phyloP scores from a whole-genome alignment of 2,888 invertebrate species.

The Hyalella azteca region DNA sequence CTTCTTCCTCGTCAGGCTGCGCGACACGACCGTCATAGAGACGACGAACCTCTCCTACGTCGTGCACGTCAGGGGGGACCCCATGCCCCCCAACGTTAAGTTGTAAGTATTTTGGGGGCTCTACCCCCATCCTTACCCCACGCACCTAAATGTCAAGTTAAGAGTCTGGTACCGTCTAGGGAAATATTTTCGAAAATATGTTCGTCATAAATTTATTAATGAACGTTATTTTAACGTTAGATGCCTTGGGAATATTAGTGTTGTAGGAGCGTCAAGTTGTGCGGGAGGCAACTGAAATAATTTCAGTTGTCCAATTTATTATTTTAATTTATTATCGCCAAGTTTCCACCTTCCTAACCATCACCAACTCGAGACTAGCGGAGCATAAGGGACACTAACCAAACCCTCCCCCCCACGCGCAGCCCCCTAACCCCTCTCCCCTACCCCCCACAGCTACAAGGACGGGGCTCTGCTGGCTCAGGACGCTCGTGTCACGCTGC shows the following conservation, averaged over 20 bases:
- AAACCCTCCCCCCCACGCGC: not conserved
- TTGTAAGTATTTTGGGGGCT: conserved; percentile 85
- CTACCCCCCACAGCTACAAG: conserved; percentile 74
- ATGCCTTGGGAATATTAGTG: too few species aligned
- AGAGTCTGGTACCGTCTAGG: too few species aligned
- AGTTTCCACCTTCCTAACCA: not conserved
- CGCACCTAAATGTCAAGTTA: too few species aligned
- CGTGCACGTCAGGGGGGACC: conserved; percentile 85
- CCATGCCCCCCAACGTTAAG: conserved; percentile 84
- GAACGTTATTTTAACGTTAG: too few species aligned
- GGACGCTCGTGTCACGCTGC: conserved; percentile 72
- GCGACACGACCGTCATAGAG: conserved; percentile 85
- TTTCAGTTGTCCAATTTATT: too few species aligned
- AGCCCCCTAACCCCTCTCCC: not conserved
- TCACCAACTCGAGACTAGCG: too few species aligned
- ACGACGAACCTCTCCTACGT: conserved; percentile 86
- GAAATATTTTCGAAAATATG: too few species aligned
- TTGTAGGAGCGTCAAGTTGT: too few species aligned
- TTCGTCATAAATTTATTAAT: too few species aligned
- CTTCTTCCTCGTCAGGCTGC: conserved; percentile 81
- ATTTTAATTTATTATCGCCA: not conserved
- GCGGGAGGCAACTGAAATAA: too few species aligned
- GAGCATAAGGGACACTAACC: too few species aligned
- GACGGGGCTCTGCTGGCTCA: conserved; percentile 76
- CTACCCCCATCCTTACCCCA: too few species aligned